Percentiles rank a stretch among this genome's conserved stretches.
Evolutionary conservation across 2,888 invertebrate species (phyloP).

Genomic region (Polietes domitor): DNA sequence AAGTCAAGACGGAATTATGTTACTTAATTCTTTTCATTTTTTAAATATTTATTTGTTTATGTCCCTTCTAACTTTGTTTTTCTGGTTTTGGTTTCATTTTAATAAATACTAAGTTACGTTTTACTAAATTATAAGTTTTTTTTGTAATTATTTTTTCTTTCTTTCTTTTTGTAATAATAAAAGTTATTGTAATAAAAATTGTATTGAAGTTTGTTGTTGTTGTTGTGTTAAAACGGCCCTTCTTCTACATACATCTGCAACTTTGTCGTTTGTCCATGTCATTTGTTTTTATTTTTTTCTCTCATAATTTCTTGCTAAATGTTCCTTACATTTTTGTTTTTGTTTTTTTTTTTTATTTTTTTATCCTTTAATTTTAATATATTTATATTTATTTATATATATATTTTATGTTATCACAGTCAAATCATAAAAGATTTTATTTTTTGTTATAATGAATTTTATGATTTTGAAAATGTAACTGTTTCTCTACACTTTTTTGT

Average conservation of each 20-base stretch:
- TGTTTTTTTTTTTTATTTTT: conserved; percentile 64
- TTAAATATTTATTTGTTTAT: conserved; percentile 55
- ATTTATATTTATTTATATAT: conserved; percentile 68
- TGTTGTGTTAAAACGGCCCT: conserved; percentile 48
- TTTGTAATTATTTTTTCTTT: conserved; percentile 50
- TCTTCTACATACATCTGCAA: conserved; percentile 47
- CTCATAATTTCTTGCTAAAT: conserved; percentile 44
- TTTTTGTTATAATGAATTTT: conserved; percentile 64
- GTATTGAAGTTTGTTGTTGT: conserved; percentile 35
- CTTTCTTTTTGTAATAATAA: conserved; percentile 63
- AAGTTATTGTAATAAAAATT: conserved; percentile 66
- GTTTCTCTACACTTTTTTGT: conserved; percentile 46
- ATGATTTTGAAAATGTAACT: conserved; percentile 65
- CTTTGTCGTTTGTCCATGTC: conserved; percentile 38
- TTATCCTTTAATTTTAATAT: conserved; percentile 67
- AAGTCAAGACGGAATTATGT: conserved; percentile 73
- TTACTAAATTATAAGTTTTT: background rate
- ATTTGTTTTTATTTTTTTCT: conserved; percentile 53
- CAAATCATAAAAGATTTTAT: conserved; percentile 80
- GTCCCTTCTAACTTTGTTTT: conserved; percentile 30
- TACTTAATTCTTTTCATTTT: conserved; percentile 65
- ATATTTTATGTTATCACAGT: conserved; percentile 80
- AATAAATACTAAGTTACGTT: background rate
- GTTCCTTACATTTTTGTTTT: conserved; percentile 47
- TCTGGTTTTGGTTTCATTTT: too few relatives aligned